Evolutionary conservation across 2,888 invertebrate species (phyloP), one percentile per base, ranked within the genome.

Genomic region (Meganola albula): DNA sequence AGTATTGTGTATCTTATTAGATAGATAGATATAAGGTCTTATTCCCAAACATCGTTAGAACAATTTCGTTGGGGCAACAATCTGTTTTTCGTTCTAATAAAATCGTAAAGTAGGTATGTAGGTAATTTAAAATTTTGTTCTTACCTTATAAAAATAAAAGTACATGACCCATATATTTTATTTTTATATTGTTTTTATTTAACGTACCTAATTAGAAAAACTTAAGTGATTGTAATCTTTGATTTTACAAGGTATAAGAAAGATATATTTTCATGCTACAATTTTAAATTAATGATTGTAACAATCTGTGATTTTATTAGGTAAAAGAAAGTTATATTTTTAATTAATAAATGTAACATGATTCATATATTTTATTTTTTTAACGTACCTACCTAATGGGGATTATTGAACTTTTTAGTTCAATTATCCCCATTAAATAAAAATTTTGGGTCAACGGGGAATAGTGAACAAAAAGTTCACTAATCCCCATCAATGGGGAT

Each of bases 201-300:
- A 30, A 30, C 30, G 30, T 30, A 30, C 30, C 30, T 30, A 30
- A 30, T 31, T 31, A 31, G 30, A 31, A 31, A 32, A 32, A 32
- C 32, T 32, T 27, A 32, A 32, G 32, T 32, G 25, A 32, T 9
- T 32, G 27, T 26, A 32, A 32, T 32, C 27, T 32, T 27, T 32
- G 27, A 26, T 32, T 32, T 32, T 23, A 23, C 26, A 26, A 26
- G 26, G 26, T 27, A 26, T 27, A 27, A 27, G 25, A 27, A 27
- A 26, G 32, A 26, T 10, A 27, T 22, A 32, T 32, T 32, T 27
- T 32, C 26, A 22, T 31, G 31, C 31, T 24, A 24, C 11, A 24
- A 12, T 12, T 10, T 10, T 24, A 24, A 10, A 24, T 10, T 24
- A 10, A 24, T 20, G 20, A 20, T 20, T 20, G 20, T 20, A 12